Evolutionary conservation across 2,797 vertebrate genomes (phyloP).

Genomic region (Enteromius fasciolatus): DNA sequence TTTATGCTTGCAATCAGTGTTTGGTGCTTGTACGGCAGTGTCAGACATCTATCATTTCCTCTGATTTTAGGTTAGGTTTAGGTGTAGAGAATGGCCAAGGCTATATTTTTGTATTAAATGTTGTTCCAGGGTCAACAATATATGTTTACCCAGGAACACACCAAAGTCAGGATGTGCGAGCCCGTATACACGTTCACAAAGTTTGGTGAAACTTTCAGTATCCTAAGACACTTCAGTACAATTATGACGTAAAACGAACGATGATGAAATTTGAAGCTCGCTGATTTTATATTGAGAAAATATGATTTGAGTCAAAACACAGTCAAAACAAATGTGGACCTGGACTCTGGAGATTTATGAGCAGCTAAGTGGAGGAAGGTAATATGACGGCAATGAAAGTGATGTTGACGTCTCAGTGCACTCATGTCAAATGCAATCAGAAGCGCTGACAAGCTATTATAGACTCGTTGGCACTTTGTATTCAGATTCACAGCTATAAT

Average conservation of each 20-base stretch:
- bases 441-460: conserved; percentile 35
- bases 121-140: too few species aligned
- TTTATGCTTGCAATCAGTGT: too few species aligned
- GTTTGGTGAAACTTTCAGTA: not conserved
- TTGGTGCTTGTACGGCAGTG: too few species aligned
- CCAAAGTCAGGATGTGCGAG: too few species aligned
- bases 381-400: conserved; percentile 1
- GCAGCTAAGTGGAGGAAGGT: not conserved
- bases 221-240: not conserved
- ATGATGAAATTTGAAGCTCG: not conserved
- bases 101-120: too few species aligned
- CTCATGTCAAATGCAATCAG: conserved; percentile 30
- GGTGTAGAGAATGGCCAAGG: too few species aligned
- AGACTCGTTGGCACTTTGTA: conserved; percentile 25
- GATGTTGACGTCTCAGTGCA: not conserved
- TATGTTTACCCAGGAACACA: too few species aligned
- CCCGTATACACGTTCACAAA: not conserved
- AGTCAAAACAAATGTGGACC: not conserved
- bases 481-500: conserved; percentile 28
- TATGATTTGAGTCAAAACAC: conserved; percentile 2
- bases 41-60: too few species aligned
- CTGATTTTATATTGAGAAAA: conserved; percentile 22
- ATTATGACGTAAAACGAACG: not conserved
- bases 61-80: too few species aligned
- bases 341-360: not conserved